Conservation (phyloP, 2,888 invertebrate species). For the Poecilobothrus nobilitatus region DNA sequence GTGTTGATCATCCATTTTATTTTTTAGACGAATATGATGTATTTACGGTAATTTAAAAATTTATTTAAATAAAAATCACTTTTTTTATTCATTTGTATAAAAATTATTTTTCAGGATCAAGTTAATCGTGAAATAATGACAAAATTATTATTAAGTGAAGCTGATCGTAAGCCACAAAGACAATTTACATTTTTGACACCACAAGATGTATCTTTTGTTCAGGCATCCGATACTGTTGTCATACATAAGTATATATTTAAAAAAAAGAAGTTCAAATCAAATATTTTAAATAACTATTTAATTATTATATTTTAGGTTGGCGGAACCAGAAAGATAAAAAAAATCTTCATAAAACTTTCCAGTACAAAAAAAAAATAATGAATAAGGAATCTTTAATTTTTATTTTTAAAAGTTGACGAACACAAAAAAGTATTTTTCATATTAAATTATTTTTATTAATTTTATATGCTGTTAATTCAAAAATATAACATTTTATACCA, state of each 20-base stretch:
- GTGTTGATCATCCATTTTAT: constrained; percentile 84
- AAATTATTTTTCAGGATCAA: constrained; percentile 58
- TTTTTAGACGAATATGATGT: constrained; percentile 96
- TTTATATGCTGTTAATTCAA: too few species aligned
- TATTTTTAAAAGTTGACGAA: too few species aligned
- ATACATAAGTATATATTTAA: constrained; percentile 49
- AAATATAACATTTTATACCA: too few species aligned
- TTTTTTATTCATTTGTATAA: constrained; percentile 13
- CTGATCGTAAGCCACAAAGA: constrained; percentile 53
- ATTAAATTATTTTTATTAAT: too few species aligned
- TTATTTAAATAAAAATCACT: neutral
- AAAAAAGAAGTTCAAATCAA: too few species aligned
- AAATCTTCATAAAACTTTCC: neutral
- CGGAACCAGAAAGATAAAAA: constrained; percentile 20
- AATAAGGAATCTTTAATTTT: too few species aligned
- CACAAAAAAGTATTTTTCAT: too few species aligned
- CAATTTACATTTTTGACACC: constrained; percentile 91
- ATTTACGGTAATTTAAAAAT: constrained; percentile 63
- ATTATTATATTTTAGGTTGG: constrained; percentile 11
- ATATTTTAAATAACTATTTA: neutral
- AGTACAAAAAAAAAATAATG: too few species aligned
- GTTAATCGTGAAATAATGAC: constrained; percentile 72
- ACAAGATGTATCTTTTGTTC: constrained; percentile 58
- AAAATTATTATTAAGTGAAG: constrained; percentile 67
- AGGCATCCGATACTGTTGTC: constrained; percentile 46